Evolutionary conservation across 2,888 invertebrate genomes (phyloP).

Genomic region (Pilophorus perplexus): DNA sequence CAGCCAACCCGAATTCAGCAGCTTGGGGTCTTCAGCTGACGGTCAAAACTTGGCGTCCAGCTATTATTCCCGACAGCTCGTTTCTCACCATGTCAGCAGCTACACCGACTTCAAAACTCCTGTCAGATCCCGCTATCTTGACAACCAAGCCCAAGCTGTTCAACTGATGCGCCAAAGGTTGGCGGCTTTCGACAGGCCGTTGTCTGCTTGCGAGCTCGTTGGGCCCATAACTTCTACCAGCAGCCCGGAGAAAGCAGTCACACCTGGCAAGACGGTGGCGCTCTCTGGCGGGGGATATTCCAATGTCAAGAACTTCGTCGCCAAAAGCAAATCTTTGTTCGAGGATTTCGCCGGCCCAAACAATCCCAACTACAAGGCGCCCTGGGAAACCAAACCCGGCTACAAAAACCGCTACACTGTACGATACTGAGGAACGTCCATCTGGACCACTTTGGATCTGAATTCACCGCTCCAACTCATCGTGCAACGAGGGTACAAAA

Average conservation of each 20-base stretch:
- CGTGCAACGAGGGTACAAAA: background rate
- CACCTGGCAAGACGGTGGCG: background rate
- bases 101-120: conserved; percentile 1
- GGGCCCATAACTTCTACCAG: conserved; percentile 1
- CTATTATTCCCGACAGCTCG: conserved; percentile 18
- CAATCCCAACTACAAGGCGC: conserved; percentile 14
- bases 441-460: too few species aligned
- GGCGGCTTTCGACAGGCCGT: background rate
- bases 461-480: too few species aligned
- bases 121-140: conserved; percentile 13
- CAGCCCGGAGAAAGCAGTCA: background rate
- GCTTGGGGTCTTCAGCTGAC: conserved; percentile 2
- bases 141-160: background rate
- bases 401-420: too few species aligned
- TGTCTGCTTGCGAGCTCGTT: conserved; percentile 24
- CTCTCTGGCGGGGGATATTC: conserved; percentile 1
- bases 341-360: background rate
- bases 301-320: conserved; percentile 6
- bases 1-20: conserved; percentile 11
- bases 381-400: conserved; percentile 31
- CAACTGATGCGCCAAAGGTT: background rate
- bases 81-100: conserved; percentile 23
- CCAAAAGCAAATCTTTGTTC: conserved; percentile 26
- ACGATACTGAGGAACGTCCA: too few species aligned
- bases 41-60: background rate